Base-by-base conservation (phyloP, 2,888 invertebrate genomes). In the Drosophila neonasuta region DNA sequence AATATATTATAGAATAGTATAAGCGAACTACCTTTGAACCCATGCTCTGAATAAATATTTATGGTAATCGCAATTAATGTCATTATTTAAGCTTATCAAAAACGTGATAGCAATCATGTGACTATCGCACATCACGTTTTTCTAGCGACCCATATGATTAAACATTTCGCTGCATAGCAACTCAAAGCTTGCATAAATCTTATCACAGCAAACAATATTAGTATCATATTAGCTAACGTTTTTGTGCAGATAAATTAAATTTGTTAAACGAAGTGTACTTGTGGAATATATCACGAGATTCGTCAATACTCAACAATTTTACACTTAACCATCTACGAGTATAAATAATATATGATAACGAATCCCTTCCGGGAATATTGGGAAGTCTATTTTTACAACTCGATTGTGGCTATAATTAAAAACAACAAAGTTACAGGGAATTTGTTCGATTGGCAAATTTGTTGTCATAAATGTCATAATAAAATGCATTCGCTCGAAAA, bases 21-120 rank as follows among this genome's bases (percentile, higher is more conserved):
- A 24, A 24, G 24, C 24, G 6, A 20, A 36, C 51, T 42, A 54
- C 52, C 52, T 54, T 54, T 54, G 54, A n/a, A 32, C 54, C 30
- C 30, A 39, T 13, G 10, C 13, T 48, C 17, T 17, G n/a, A n/a
- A 15, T 30, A 2, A 4, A 2, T 9, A 11, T 4, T 51, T 30
- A 32, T 3, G 2, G 5, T 13, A n/a, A 50, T 20, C 3, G 5
- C 10, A 46, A 55, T 32, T 7, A 36, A 10, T 13, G 36, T 8
- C 45, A 45, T 41, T 62, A 46, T 13, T 57, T 17, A n/a, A 2
- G 13, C 70, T 67, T 77, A 74, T 76, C 75, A 24, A 9, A 61
- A 76, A 74, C 75, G 77, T 77, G 75, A 66, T 70, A 70, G 67
- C 45, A 42, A 30, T 13, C 75, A 67, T 77, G 78, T 76, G 66